Evolutionary conservation across 2,113 vertebrate species (phyloP).

Genomic region (Python bivittatus): DNA sequence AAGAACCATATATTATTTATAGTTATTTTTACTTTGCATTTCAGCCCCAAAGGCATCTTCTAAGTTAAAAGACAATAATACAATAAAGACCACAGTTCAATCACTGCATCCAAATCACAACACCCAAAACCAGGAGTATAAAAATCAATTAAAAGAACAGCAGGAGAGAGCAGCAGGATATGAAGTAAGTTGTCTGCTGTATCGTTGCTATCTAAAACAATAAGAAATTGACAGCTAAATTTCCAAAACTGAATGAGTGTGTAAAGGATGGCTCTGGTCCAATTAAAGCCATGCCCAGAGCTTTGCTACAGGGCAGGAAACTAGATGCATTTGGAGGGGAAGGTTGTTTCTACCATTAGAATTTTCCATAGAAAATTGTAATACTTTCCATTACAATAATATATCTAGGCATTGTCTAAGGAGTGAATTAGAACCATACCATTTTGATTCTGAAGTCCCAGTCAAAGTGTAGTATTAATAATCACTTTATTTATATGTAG

Average conservation of each 20-base stretch:
- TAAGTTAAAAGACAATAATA: neutral
- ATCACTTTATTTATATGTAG: neutral
- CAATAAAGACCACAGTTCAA: neutral
- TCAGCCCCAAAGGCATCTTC: neutral
- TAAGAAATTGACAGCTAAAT: neutral
- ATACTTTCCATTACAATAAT: neutral
- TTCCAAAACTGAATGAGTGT: neutral
- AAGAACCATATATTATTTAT: conserved; percentile 1
- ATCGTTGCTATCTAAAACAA: neutral
- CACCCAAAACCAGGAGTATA: neutral
- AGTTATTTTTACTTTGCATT: neutral
- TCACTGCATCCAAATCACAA: neutral
- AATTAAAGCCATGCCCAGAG: neutral
- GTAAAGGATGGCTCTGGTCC: neutral
- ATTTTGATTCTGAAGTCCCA: neutral
- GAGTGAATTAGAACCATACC: neutral
- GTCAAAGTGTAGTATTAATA: neutral
- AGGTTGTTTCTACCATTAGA: neutral
- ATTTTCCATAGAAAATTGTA: neutral
- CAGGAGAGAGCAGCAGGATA: neutral
- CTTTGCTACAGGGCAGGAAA: neutral
- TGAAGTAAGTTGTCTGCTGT: neutral
- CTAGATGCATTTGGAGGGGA: neutral
- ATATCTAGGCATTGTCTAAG: neutral
- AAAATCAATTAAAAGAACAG: conserved; percentile 14